Percentiles rank a stretch among this genome's conserved stretches.
Conservation (phyloP, 2,797 vertebrate species). For the Sebastes ruberrimus region DNA sequence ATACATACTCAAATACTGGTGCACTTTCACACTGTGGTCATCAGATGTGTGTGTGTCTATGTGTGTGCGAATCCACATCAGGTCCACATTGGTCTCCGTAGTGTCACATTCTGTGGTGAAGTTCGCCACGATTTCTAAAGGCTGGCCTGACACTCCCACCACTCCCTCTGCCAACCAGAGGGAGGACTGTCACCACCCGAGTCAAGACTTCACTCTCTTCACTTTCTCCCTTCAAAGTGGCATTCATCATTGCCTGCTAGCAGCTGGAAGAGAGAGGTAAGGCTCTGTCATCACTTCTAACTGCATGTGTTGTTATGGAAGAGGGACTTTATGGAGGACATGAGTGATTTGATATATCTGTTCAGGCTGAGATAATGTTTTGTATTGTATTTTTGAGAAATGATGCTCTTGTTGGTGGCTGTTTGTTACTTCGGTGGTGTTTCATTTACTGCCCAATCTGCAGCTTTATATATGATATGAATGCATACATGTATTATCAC, state of each 20-base stretch:
- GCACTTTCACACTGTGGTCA: neutral
- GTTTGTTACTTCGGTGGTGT: neutral
- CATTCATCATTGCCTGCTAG: slow-evolving; percentile 25
- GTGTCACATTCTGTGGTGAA: slow-evolving; percentile 29
- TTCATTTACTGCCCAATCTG: neutral
- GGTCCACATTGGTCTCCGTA: neutral
- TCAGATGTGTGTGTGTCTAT: neutral
- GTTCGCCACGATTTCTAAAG: slow-evolving; percentile 39
- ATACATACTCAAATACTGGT: neutral
- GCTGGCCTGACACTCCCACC: slow-evolving; percentile 61
- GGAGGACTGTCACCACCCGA: slow-evolving; percentile 49
- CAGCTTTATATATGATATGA: neutral
- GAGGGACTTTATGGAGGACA: neutral
- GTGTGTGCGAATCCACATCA: neutral
- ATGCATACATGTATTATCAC: neutral
- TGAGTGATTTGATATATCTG: neutral
- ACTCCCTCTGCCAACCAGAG: slow-evolving; percentile 54
- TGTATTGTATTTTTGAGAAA: neutral
- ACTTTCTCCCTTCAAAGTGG: slow-evolving; percentile 27
- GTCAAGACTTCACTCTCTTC: slow-evolving; percentile 39
- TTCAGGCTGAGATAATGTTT: neutral
- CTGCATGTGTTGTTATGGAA: neutral
- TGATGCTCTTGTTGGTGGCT: neutral
- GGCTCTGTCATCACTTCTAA: neutral
- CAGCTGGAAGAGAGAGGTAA: slow-evolving; percentile 54